Evolutionary conservation across 1,140 invertebrate species (phyloP), one percentile per base, ranked within the genome.

Genomic region (Tachypleus tridentatus): DNA sequence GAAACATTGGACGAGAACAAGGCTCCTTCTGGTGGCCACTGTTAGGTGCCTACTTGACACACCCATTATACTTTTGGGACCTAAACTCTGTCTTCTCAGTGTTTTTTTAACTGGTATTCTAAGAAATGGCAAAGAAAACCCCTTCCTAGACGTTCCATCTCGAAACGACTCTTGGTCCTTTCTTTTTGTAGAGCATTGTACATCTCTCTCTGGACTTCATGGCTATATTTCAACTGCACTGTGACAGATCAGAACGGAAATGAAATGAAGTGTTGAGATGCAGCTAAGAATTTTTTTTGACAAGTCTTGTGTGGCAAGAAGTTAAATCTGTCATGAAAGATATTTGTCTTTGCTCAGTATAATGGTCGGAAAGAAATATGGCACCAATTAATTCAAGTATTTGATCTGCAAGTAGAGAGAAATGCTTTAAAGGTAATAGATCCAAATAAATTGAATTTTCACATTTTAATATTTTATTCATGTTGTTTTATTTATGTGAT

Each of bases 151-250:
- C 76, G 77, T 58, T 71, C 77, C 51, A 66, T 82, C 9, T 63
- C 11, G 61, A 76, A 72, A 64, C 67, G 81, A 61, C 29, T 80
- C 4, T 48, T 65, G 4, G 64, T 82, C 5, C 73, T 95, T 4
- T 70, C 75, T 0, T 51, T 84, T 1, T 87, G 84, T 68, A 78
- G 81, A 0, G 67, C 82, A 4, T 67, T 97, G 0, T 96, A 91
- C 72, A 70, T 85, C 0, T 81, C 82, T 0, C 71, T 95, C 1
- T 90, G 87, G 85, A 75, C 78, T 48, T 86, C 86, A 49, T 91
- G 86, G 67, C 77, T 97, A 10, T 93, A 91, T 76, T 96, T 94
- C 76, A 95, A 96, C 74, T 89, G 90, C 9, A 87, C 84, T 57
- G 80, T 97, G 10, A 87, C 85, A 2, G 89, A 92, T 72, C 86